Base-by-base conservation (phyloP, 2,797 vertebrate species). In the Botia almorhae region DNA sequence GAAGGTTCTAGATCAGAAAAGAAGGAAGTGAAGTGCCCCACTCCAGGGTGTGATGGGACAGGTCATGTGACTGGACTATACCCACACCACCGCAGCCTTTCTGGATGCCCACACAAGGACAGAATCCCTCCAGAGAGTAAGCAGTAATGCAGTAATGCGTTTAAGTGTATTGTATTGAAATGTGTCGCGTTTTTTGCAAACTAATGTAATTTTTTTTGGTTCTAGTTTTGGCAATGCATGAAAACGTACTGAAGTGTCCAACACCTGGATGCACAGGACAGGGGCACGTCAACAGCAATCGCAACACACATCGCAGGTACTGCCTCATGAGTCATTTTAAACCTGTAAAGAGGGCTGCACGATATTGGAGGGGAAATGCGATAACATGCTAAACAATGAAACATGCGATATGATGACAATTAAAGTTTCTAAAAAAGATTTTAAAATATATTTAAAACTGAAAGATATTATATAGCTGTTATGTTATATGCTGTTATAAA, bases 241-340 rank as follows among this genome's bases (percentile, higher is more conserved):
- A 99, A 93, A 99, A 98, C 64, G 96, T 99, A 90, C 90, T 99
- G 89, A 99, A 99, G 93, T 99, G 98, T 91, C 98, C 98, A 13
- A 99, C 98, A 4, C 97, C 97, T 17, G 98, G 98, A 81, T 99
- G 98, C 92, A 98, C 97, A 7, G 98, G 98, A 86, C 97, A 99
- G 91, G 98, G 98, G 82, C 98, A 99, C 8, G 97, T 99, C 89
- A 99, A 99, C 93, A 99, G 98, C 93, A 99, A 99, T 91, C 96
- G 98, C 85, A 99, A 98, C 92, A 98, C 98, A 29, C 97, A 99
- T 89, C 95, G 98, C 90, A 99, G 98, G 98, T 99, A 94, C 19
- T 39, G 36, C 36, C 6, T 39, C 36, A 7, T 39, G 4, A 39
- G 36, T 7, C 36, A 39, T 8, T 39, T 39, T 39, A 39, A 39